Conservation (phyloP, 2,888 invertebrate species). For the Xanthostigma xanthostigma region DNA sequence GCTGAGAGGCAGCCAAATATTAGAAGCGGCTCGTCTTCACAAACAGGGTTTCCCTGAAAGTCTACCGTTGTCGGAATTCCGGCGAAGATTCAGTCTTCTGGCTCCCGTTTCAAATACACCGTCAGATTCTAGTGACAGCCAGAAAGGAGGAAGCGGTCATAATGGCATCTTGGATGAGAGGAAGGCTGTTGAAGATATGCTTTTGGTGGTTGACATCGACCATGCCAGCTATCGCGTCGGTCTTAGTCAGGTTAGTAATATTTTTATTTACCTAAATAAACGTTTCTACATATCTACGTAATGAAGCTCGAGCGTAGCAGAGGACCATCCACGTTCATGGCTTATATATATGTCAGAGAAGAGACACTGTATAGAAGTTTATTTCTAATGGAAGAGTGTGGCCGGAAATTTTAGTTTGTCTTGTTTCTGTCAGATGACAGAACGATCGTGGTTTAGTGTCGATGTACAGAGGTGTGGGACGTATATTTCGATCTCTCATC, state of each 20-base stretch:
- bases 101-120: slow-evolving; percentile 28
- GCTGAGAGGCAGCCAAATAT: slow-evolving; percentile 80
- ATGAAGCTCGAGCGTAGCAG: too few relatives aligned
- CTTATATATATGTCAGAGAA: too few relatives aligned
- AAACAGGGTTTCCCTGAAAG: slow-evolving; percentile 90
- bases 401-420: too few relatives aligned
- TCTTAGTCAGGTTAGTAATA: slow-evolving; percentile 73
- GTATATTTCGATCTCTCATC: too few relatives aligned
- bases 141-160: background rate
- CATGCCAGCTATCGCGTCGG: slow-evolving; percentile 77
- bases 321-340: too few relatives aligned
- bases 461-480: too few relatives aligned
- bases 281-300: too few relatives aligned
- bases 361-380: too few relatives aligned
- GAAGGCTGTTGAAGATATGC: slow-evolving; percentile 68
- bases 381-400: too few relatives aligned
- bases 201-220: slow-evolving; percentile 70
- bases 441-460: too few relatives aligned
- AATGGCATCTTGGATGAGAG: slow-evolving; percentile 33
- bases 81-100: slow-evolving; percentile 61
- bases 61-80: slow-evolving; percentile 77
- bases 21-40: slow-evolving; percentile 77
- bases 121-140: slow-evolving; percentile 13
- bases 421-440: too few relatives aligned
- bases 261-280: background rate